phyloP scores from a whole-genome alignment of 2,113 vertebrate genomes.

The Vulpes lagopus region DNA sequence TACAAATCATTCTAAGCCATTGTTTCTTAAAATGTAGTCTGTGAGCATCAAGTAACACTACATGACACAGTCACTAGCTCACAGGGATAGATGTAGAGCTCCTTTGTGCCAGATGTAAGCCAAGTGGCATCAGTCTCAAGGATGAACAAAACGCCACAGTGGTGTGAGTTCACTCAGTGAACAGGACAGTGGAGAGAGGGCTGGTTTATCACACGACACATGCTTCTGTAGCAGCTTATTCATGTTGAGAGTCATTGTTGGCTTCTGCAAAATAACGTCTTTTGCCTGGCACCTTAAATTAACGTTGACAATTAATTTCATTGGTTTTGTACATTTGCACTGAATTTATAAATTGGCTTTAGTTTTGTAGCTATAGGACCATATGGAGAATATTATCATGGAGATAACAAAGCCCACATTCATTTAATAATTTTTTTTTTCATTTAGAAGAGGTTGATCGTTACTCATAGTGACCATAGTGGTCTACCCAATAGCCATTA shows the following conservation, averaged over 20 bases:
- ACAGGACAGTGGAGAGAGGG: not conserved
- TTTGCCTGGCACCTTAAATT: not conserved
- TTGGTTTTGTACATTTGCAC: not conserved
- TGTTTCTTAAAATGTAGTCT: not conserved
- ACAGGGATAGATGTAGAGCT: too few relatives aligned
- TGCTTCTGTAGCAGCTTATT: not conserved
- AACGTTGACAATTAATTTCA: not conserved
- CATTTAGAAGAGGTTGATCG: not conserved
- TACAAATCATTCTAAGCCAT: not conserved
- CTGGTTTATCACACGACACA: fast-evolving
- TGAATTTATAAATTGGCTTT: slow-evolving; percentile 8
- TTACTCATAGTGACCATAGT: not conserved
- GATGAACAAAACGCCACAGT: not conserved
- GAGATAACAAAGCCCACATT: not conserved
- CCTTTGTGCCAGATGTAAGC: not conserved
- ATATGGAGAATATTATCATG: not conserved
- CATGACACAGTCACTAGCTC: not conserved
- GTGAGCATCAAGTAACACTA: not conserved
- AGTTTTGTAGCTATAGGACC: not conserved
- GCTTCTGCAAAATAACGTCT: not conserved
- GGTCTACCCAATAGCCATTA: too few relatives aligned
- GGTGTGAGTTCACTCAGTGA: not conserved
- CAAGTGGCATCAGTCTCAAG: not conserved
- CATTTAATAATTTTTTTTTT: not conserved
- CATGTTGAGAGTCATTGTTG: not conserved